These are phyloP conservation scores for Channa argus DNA, from an alignment of 2,113 vertebrate genomes.

Conservation along the genomic window DNA sequence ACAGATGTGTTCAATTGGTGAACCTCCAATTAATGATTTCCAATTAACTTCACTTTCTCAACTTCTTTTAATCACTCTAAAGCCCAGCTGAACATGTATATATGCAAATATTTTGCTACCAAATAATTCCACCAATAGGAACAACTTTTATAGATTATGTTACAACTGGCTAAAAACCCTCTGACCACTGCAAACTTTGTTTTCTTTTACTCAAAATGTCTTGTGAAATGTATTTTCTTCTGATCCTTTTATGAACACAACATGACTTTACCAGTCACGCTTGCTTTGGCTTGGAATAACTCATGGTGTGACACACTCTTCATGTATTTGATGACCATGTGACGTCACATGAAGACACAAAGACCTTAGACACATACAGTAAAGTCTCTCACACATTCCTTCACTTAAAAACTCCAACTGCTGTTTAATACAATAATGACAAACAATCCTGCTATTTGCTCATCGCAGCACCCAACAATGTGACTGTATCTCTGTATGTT, in stretches of 20 bases:
- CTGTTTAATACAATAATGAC: neutral
- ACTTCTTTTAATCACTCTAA: neutral
- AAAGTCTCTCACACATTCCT: neutral
- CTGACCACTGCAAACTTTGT: too few relatives aligned
- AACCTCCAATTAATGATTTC: neutral
- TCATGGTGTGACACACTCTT: slow-evolving; percentile 22
- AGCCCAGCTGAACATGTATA: neutral
- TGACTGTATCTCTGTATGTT: neutral
- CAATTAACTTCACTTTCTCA: neutral
- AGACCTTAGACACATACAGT: neutral
- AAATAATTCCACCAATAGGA: too few relatives aligned
- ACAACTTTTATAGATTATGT: too few relatives aligned
- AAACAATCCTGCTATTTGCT: neutral
- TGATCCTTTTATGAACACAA: slow-evolving; percentile 13
- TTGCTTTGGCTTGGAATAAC: neutral
- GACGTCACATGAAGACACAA: slow-evolving; percentile 31
- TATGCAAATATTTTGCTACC: too few relatives aligned
- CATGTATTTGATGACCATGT: neutral
- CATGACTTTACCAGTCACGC: slow-evolving; percentile 14
- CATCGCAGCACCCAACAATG: neutral
- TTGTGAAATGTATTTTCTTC: too few relatives aligned
- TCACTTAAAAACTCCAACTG: neutral
- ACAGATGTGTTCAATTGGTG: neutral
- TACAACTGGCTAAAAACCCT: too few relatives aligned
- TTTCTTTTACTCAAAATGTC: too few relatives aligned